A percentile compares a stretch with the other conserved stretches of the same genome.
These are phyloP conservation scores for Lophotis ruficrista DNA, from an alignment of 2,113 vertebrate species.

Conservation along the genomic window DNA sequence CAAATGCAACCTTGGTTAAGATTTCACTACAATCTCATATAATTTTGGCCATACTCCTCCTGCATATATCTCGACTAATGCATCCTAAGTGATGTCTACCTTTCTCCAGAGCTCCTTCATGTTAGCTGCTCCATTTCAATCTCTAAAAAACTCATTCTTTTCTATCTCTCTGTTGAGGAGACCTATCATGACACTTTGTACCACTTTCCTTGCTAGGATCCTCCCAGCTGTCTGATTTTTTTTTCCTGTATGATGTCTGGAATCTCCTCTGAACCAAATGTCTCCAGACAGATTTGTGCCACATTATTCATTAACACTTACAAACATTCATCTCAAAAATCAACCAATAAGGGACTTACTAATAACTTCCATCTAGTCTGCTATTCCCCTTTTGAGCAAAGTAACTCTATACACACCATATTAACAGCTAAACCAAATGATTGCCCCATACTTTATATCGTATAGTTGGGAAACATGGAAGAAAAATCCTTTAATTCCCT, in stretches of 20 bases:
- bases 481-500: background rate
- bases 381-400: background rate
- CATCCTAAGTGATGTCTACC: background rate
- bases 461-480: background rate
- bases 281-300: background rate
- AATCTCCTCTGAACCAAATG: background rate
- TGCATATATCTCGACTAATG: background rate
- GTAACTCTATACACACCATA: background rate
- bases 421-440: background rate
- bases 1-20: background rate
- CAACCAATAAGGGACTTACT: background rate
- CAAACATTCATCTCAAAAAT: background rate
- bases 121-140: background rate
- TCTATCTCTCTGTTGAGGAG: background rate
- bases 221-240: background rate
- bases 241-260: background rate
- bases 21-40: background rate
- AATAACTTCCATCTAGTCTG: background rate
- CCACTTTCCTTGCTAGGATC: background rate
- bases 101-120: background rate
- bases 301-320: background rate
- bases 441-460: background rate
- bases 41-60: background rate
- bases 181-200: background rate
- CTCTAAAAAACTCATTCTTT: background rate